Evolutionary conservation across 2,113 vertebrate species (phyloP).

Genomic region (Pristiophorus japonicus): DNA sequence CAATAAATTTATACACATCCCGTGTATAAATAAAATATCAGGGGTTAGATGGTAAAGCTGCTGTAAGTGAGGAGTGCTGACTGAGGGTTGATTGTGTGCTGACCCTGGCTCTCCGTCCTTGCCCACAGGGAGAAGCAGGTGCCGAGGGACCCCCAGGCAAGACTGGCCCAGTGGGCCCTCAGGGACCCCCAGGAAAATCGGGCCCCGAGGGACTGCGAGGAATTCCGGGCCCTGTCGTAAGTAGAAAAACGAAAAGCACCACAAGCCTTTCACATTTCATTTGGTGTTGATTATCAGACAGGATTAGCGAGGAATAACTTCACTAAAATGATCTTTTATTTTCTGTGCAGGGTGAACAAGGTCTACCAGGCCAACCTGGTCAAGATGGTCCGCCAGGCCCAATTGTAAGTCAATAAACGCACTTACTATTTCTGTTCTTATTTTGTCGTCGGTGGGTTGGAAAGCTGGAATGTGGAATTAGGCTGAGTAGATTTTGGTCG

Average conservation of each 20-base stretch:
- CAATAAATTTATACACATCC: background rate
- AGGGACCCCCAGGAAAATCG: slow-evolving; percentile 85
- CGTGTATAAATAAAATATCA: background rate
- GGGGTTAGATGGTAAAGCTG: background rate
- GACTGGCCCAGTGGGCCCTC: slow-evolving; percentile 90
- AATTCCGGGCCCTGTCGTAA: slow-evolving; percentile 91
- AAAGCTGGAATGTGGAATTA: no score
- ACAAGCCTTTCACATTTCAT: background rate
- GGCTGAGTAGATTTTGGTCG: no score
- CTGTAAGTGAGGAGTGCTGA: background rate
- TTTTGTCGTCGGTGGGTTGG: no score
- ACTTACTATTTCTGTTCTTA: no score
- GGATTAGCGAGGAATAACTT: background rate
- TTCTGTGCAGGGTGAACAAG: slow-evolving; percentile 87
- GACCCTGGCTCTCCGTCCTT: background rate
- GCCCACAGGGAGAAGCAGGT: slow-evolving; percentile 79
- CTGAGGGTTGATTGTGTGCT: background rate
- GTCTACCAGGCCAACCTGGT: slow-evolving; percentile 82
- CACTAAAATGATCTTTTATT: slow-evolving; percentile 42
- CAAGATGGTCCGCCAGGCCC: slow-evolving; percentile 94
- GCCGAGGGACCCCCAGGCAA: slow-evolving; percentile 86
- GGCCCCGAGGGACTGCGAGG: slow-evolving; percentile 90
- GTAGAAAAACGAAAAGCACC: slow-evolving; percentile 42
- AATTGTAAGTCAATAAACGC: slow-evolving; percentile 63
- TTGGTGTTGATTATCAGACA: background rate